Evolutionary conservation across 1,140 invertebrate genomes (phyloP).

Genomic region (Lanistes nyassanus): DNA sequence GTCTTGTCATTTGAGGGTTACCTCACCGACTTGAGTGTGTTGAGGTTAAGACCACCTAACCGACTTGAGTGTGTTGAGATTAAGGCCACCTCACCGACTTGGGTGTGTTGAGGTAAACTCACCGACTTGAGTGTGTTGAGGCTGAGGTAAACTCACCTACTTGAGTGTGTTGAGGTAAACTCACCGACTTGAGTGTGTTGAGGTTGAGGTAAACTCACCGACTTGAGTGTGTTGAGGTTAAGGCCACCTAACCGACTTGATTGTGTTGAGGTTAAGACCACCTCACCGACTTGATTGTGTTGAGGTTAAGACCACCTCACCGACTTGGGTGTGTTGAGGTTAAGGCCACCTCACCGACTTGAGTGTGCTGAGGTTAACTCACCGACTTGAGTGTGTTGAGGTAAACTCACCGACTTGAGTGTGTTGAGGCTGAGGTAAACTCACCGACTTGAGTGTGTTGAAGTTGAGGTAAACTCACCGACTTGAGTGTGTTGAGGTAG

Average conservation of each 20-base stretch:
- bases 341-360: not conserved
- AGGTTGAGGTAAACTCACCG: not conserved
- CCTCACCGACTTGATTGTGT: not conserved
- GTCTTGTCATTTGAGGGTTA: not conserved
- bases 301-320: not conserved
- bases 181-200: not conserved
- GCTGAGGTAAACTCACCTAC: constrained; percentile 38
- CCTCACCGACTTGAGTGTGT: not conserved
- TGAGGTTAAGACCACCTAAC: not conserved
- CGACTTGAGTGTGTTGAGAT: no score
- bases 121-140: constrained; percentile 50
- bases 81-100: not conserved
- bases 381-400: not conserved
- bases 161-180: constrained; percentile 41
- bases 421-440: not conserved
- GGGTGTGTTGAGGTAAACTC: constrained; percentile 21
- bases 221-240: constrained; percentile 4
- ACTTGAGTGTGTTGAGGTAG: constrained; percentile 47
- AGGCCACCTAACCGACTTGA: constrained; percentile 36
- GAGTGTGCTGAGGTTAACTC: not conserved
- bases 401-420: not conserved
- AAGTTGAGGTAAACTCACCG: constrained; percentile 38
- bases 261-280: constrained; percentile 32
- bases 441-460: constrained; percentile 14
- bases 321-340: not conserved